A percentile compares a stretch with the other conserved stretches of the same genome.
These are phyloP conservation scores for Lophius piscatorius DNA, from an alignment of 2,113 vertebrate genomes.

Conservation along the genomic window DNA sequence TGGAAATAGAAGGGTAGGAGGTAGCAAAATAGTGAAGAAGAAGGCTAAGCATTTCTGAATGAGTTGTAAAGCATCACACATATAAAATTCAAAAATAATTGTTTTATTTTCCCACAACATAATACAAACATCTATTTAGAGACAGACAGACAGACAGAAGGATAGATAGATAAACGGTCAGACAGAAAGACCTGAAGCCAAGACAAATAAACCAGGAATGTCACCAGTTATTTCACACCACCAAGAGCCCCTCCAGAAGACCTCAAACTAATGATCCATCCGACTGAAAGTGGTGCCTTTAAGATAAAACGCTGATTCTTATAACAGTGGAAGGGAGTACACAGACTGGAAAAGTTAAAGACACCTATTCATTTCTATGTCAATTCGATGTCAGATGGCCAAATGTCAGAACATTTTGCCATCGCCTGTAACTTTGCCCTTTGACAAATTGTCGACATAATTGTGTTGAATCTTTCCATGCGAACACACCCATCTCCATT, in stretches of 20 bases:
- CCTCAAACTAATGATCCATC: background rate
- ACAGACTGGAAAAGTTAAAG: background rate
- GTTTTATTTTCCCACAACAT: no score
- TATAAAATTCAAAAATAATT: no score
- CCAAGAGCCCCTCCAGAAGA: background rate
- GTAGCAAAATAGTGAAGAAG: no score
- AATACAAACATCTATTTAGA: no score
- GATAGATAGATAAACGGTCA: background rate
- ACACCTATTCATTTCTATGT: slow-evolving; percentile 5
- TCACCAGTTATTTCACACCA: background rate
- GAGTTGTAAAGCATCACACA: no score
- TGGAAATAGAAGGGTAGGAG: no score
- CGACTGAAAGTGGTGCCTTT: background rate
- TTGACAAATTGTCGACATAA: slow-evolving; percentile 58
- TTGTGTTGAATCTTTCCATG: slow-evolving; percentile 50
- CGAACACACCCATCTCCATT: slow-evolving; percentile 44
- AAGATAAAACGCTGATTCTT: background rate
- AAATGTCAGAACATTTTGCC: slow-evolving; percentile 32
- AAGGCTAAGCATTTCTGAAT: no score
- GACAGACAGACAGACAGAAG: slow-evolving; percentile 1
- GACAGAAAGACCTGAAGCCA: background rate
- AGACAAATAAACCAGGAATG: background rate
- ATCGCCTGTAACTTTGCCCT: slow-evolving; percentile 34
- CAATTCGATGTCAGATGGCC: no score
- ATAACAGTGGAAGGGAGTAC: background rate